These are phyloP conservation scores for Coelogynopora nodosa DNA, from an alignment of 2,888 invertebrate genomes.

Conservation along the genomic window DNA sequence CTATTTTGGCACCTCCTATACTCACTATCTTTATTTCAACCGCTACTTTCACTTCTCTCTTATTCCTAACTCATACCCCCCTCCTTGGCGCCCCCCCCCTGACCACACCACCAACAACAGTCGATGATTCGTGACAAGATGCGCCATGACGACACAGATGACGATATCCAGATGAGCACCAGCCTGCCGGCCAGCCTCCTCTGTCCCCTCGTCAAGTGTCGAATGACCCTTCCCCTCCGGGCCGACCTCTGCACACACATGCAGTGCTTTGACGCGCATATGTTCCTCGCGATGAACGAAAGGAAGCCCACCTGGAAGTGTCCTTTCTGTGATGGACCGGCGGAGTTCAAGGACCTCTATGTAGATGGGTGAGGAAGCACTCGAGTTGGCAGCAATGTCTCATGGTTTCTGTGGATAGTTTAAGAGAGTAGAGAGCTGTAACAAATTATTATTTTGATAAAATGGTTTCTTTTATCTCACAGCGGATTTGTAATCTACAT, in stretches of 20 bases:
- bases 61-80: background rate
- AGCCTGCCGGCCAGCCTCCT: constrained; percentile 6
- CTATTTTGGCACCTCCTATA: too few species aligned
- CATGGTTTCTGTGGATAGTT: too few species aligned
- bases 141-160: background rate
- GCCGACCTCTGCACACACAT: constrained; percentile 36
- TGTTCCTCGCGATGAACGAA: constrained; percentile 44
- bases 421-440: too few species aligned
- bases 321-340: constrained; percentile 41
- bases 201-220: constrained; percentile 38
- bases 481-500: too few species aligned
- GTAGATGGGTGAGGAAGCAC: too few species aligned
- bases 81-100: background rate
- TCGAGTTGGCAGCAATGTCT: too few species aligned
- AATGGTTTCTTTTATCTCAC: too few species aligned
- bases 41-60: background rate
- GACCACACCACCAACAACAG: background rate
- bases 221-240: constrained; percentile 39
- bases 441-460: too few species aligned
- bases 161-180: constrained; percentile 2
- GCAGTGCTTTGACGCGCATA: constrained; percentile 44
- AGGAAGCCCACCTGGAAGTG: constrained; percentile 41
- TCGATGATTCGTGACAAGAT: background rate
- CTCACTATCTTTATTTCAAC: too few species aligned
- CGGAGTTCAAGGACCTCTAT: constrained; percentile 21